These are phyloP conservation scores for Byasa hedistus DNA, from an alignment of 2,888 invertebrate genomes.

Conservation along the genomic window DNA sequence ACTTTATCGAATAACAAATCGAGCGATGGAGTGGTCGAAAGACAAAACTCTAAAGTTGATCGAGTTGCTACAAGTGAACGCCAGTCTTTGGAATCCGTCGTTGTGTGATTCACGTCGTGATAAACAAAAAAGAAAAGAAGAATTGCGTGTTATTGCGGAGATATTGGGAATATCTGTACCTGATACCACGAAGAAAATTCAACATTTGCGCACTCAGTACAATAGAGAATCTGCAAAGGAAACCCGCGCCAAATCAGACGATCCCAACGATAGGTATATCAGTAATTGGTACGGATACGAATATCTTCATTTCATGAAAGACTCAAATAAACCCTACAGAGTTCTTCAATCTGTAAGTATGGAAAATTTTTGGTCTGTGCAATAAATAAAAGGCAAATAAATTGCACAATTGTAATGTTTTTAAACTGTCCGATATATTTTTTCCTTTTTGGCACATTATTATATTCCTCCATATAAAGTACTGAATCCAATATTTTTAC, in stretches of 20 bases:
- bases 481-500: neutral
- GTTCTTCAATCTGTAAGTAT: constrained; percentile 60
- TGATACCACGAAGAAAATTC: constrained; percentile 81
- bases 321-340: constrained; percentile 73
- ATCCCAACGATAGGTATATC: constrained; percentile 75
- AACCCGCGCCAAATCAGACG: constrained; percentile 70
- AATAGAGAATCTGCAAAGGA: constrained; percentile 80
- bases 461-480: neutral
- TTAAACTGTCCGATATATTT: neutral
- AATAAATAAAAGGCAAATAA: neutral
- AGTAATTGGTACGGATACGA: constrained; percentile 80
- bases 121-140: constrained; percentile 71
- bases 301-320: constrained; percentile 80
- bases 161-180: constrained; percentile 60
- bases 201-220: constrained; percentile 81
- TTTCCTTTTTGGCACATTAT: neutral
- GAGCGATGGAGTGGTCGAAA: constrained; percentile 73
- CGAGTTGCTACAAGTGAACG: constrained; percentile 67
- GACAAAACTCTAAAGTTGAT: constrained; percentile 72
- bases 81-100: constrained; percentile 68
- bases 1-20: constrained; percentile 40
- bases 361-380: neutral
- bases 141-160: constrained; percentile 63
- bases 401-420: neutral
- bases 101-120: constrained; percentile 66